phyloP scores from a whole-genome alignment of 2,888 invertebrate species.

The Eupithecia dodoneata region DNA sequence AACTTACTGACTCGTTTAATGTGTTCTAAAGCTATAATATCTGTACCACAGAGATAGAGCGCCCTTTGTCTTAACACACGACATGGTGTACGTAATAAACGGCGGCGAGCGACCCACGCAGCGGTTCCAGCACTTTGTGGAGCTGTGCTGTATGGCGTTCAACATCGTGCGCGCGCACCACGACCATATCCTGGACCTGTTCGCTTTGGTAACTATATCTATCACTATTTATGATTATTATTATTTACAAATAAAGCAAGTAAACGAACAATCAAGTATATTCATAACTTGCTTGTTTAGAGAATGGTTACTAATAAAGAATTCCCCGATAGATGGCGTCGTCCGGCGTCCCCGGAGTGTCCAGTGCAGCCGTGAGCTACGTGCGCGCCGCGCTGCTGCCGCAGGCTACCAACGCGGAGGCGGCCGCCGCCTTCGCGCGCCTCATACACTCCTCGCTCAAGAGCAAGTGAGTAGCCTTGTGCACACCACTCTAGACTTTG shows the following conservation, averaged over 20 bases:
- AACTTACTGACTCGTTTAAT: neutral
- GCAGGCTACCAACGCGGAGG: conserved; percentile 96
- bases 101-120: conserved; percentile 96
- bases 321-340: conserved; percentile 89
- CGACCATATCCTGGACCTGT: conserved; percentile 94
- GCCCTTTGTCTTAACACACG: conserved; percentile 98
- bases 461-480: conserved; percentile 71
- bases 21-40: neutral
- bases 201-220: conserved; percentile 88
- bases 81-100: conserved; percentile 99
- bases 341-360: conserved; percentile 96
- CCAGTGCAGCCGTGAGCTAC: conserved; percentile 95
- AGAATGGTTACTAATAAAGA: neutral
- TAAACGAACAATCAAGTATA: too few relatives aligned
- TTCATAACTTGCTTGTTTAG: neutral
- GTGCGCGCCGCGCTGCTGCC: conserved; percentile 95
- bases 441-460: conserved; percentile 98
- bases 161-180: conserved; percentile 96
- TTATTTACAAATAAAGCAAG: too few relatives aligned
- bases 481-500: too few relatives aligned
- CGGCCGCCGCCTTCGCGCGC: conserved; percentile 97
- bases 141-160: conserved; percentile 98
- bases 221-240: neutral
- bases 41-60: conserved; percentile 91
- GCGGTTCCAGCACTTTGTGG: conserved; percentile 98